A percentile compares a stretch with the other conserved stretches of the same genome.
Evolutionary conservation across 2,888 invertebrate species (phyloP).

Genomic region (Sabatieria punctata): DNA sequence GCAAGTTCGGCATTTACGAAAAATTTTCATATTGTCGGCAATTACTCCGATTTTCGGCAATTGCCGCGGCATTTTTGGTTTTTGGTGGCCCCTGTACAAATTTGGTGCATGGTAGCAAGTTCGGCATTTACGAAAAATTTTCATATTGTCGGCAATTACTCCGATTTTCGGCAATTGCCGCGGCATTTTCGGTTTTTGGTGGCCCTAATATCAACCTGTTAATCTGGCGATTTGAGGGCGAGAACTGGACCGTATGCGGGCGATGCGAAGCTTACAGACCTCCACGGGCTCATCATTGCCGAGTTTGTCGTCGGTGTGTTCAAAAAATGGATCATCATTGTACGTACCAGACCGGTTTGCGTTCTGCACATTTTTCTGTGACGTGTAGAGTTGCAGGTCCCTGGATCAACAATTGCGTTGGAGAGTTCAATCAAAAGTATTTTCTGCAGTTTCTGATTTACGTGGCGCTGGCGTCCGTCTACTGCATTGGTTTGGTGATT

Average conservation of each 20-base stretch:
- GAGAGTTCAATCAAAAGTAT: conserved; percentile 75
- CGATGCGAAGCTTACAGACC: conserved; percentile 58
- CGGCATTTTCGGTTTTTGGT: too few relatives aligned
- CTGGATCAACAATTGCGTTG: conserved; percentile 77
- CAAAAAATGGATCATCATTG: conserved; percentile 68
- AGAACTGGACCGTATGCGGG: conserved; percentile 51
- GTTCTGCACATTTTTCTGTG: background rate
- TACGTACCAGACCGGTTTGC: too few relatives aligned
- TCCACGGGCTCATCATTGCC: conserved; percentile 68
- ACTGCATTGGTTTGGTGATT: conserved; percentile 15
- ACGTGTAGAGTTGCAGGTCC: conserved; percentile 19
- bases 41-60: too few relatives aligned
- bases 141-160: too few relatives aligned
- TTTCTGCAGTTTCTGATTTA: conserved; percentile 71
- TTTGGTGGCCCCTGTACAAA: too few relatives aligned
- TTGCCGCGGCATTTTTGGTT: too few relatives aligned
- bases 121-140: too few relatives aligned
- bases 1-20: too few relatives aligned
- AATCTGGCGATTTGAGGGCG: conserved; percentile 13
- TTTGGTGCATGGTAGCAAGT: too few relatives aligned
- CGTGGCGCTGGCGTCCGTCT: conserved; percentile 42
- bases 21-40: too few relatives aligned
- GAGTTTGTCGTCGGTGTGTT: conserved; percentile 65
- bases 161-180: too few relatives aligned
- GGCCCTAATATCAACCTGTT: too few relatives aligned